These are phyloP conservation scores for Enhydra lutris DNA, from an alignment of 2,113 vertebrate species.

Conservation along the genomic window DNA sequence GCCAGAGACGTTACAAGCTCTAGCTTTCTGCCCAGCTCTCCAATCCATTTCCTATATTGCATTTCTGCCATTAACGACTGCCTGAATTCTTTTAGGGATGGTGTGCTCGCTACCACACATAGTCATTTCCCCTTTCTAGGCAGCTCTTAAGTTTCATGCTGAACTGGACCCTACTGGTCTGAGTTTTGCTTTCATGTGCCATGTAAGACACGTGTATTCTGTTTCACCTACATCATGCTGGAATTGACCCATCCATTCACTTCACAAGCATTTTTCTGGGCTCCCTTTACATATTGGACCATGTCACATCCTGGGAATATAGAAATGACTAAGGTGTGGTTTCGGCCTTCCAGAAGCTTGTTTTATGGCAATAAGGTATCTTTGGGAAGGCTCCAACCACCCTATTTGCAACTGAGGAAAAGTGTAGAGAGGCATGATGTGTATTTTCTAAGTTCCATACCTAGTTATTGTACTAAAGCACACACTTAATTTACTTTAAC, in stretches of 20 bases:
- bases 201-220: neutral
- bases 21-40: neutral
- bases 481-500: neutral
- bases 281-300: neutral
- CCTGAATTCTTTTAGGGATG: neutral
- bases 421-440: neutral
- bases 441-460: neutral
- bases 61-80: neutral
- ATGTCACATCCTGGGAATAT: neutral
- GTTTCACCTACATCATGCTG: neutral
- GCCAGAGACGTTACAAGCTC: accelerated
- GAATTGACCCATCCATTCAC: neutral
- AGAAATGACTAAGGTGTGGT: neutral
- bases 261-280: neutral
- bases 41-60: neutral
- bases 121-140: neutral
- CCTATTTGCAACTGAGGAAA: neutral
- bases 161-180: neutral
- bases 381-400: neutral
- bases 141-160: neutral
- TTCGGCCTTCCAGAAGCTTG: neutral
- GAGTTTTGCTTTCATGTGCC: neutral
- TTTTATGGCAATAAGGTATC: neutral
- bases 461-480: neutral
- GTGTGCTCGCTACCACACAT: neutral